These are phyloP conservation scores for Sarcophaga peregrina DNA, from an alignment of 1,140 invertebrate species.

Conservation along the genomic window DNA sequence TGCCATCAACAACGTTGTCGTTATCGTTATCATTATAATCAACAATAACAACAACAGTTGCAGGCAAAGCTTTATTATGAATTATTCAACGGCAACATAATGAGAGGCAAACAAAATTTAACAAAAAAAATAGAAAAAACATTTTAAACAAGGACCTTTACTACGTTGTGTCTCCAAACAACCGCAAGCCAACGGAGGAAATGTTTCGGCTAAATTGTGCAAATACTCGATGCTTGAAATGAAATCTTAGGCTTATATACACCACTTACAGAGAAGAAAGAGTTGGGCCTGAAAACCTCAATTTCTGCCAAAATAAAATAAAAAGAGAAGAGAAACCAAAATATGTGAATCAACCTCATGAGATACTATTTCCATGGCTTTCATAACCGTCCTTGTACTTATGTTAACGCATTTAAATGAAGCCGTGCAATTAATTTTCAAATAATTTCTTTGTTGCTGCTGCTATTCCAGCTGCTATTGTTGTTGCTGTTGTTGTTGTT, in stretches of 20 bases:
- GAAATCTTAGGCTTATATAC: neutral
- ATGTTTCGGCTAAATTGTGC: neutral
- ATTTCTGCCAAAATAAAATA: too few relatives aligned
- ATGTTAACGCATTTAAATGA: constrained; percentile 27
- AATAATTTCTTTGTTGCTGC: neutral
- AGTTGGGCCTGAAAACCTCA: too few relatives aligned
- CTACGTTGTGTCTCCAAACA: neutral
- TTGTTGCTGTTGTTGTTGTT: neutral
- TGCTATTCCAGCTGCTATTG: neutral
- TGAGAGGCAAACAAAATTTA: constrained; percentile 1
- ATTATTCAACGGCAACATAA: neutral
- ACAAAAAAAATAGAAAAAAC: neutral
- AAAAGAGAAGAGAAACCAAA: neutral
- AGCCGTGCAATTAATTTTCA: constrained; percentile 26
- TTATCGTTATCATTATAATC: too few relatives aligned
- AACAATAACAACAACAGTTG: neutral
- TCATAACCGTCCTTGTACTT: neutral
- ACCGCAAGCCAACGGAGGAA: neutral
- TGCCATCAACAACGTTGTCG: neutral
- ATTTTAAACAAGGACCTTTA: neutral
- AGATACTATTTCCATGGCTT: neutral
- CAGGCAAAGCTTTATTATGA: neutral
- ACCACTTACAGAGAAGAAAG: too few relatives aligned
- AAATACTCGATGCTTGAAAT: neutral
- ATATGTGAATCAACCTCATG: neutral